Base-by-base conservation (phyloP, 2,888 invertebrate species). In the Acronicta aceris region DNA sequence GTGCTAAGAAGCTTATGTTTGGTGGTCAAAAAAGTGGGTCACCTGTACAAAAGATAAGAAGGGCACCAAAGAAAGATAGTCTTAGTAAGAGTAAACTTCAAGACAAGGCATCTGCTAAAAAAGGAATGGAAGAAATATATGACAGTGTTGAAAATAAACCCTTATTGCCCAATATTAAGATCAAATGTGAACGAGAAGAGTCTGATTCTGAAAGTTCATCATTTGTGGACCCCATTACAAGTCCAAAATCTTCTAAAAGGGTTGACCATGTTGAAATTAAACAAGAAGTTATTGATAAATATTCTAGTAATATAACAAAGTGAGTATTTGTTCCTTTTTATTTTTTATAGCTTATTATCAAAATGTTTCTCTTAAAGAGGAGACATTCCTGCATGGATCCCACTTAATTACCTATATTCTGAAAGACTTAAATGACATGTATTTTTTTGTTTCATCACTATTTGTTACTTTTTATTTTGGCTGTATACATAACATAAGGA, bases 181-280 rank as follows among this genome's bases (percentile, higher is more conserved):
- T 93, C 25, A 93, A 93, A 80, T 89, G 89, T 86, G 93, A 93
- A 72, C 86, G 79, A 59, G 90, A 91, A 56, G 93, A 90, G 59
- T 90, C 92, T 33, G 94, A 94, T 63, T 93, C 94, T 2, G 95
- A 95, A 72, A 95, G 90, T 79, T 90, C 95, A 9, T 90, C 93
- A 13, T 84, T 95, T 63, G 89, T 92, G 7, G 94, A 95, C 58
- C 88, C 93, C 0, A 81, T 93, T 8, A 85, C 94, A 17, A 89
- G 94, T 70, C 93, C 95, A 4, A 92, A 89, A 43, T 87, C 89
- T 38, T 82, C 86, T 15, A 95, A 93, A 62, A 95, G 91, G 63
- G 69, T 85, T 60, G 93, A 91, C 6, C 78, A 84, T 41, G 65
- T 85, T 52, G 91, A 93, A 57, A 89, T 93, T 17, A 94, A 93